These are phyloP conservation scores for Istiophorus platypterus DNA, from an alignment of 2,113 vertebrate species.

Conservation along the genomic window DNA sequence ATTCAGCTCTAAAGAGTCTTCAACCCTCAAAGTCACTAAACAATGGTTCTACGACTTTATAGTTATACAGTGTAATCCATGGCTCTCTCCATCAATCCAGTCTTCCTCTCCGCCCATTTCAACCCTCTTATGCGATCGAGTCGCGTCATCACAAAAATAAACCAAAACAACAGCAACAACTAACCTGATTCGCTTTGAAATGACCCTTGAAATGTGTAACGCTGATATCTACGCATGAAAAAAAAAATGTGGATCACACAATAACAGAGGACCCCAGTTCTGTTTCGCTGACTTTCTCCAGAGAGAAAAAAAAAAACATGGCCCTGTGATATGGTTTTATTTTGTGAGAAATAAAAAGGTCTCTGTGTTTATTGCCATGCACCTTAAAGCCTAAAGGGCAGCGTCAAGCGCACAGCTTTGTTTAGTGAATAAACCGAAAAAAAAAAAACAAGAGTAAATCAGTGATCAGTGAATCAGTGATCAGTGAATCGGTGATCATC, in stretches of 20 bases:
- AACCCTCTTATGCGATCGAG: slow-evolving; percentile 41
- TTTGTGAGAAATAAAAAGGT: not conserved
- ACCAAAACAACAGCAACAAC: not conserved
- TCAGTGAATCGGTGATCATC: slow-evolving; percentile 21
- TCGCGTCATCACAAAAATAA: slow-evolving; percentile 35
- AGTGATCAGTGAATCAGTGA: too few relatives aligned
- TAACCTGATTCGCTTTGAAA: not conserved
- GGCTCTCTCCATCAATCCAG: slow-evolving; percentile 3
- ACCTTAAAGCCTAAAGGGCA: not conserved
- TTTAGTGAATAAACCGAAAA: slow-evolving; percentile 10
- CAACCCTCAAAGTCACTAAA: slow-evolving; percentile 18
- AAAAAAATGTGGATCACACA: slow-evolving; percentile 7
- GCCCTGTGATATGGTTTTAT: not conserved
- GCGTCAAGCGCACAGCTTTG: not conserved
- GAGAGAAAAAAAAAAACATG: not conserved
- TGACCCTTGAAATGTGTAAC: not conserved
- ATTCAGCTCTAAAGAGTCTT: not conserved
- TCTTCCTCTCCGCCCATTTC: slow-evolving; percentile 20
- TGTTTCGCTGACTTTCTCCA: not conserved
- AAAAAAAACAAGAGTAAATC: too few relatives aligned
- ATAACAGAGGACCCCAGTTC: not conserved
- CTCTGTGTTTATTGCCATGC: too few relatives aligned
- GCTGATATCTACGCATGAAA: not conserved
- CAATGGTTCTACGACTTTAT: slow-evolving; percentile 3
- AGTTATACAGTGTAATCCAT: slow-evolving; percentile 13